phyloP scores from a whole-genome alignment of 2,113 vertebrate genomes.

The Bothrops jararaca region DNA sequence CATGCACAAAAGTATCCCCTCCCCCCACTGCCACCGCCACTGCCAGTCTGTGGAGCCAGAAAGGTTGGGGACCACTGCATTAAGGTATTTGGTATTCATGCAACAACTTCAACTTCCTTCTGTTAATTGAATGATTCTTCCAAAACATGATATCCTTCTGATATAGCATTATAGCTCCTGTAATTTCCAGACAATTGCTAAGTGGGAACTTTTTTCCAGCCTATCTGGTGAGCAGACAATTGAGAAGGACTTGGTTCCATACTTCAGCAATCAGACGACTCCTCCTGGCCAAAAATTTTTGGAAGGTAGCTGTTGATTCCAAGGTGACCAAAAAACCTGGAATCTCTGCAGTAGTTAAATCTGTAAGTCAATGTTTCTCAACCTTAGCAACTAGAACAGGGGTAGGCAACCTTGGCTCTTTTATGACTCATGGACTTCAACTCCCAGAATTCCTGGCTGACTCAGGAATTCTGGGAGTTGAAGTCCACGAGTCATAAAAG shows the following conservation, averaged over 20 bases:
- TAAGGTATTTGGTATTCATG: neutral
- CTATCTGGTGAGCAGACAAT: neutral
- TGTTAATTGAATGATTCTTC: neutral
- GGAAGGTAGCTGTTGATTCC: conserved; percentile 54
- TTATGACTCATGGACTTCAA: too few relatives aligned
- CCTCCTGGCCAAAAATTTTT: neutral
- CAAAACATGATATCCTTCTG: neutral
- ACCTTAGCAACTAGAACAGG: neutral
- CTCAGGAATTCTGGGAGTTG: too few relatives aligned
- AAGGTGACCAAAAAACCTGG: conserved; percentile 50
- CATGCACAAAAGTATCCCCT: neutral
- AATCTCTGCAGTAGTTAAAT: conserved; percentile 59
- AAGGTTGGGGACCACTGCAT: neutral
- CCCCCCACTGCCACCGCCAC: neutral
- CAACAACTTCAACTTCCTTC: neutral
- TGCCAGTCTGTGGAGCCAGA: neutral
- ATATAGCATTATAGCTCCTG: neutral
- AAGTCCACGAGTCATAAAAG: too few relatives aligned
- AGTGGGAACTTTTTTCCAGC: neutral
- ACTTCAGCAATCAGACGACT: too few relatives aligned
- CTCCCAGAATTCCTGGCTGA: too few relatives aligned
- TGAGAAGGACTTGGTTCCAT: neutral
- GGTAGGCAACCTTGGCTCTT: too few relatives aligned
- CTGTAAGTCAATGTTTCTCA: conserved; percentile 58
- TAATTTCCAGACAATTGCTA: neutral